These are phyloP conservation scores for Pollicipes pollicipes DNA, from an alignment of 1,140 invertebrate species.

Conservation along the genomic window DNA sequence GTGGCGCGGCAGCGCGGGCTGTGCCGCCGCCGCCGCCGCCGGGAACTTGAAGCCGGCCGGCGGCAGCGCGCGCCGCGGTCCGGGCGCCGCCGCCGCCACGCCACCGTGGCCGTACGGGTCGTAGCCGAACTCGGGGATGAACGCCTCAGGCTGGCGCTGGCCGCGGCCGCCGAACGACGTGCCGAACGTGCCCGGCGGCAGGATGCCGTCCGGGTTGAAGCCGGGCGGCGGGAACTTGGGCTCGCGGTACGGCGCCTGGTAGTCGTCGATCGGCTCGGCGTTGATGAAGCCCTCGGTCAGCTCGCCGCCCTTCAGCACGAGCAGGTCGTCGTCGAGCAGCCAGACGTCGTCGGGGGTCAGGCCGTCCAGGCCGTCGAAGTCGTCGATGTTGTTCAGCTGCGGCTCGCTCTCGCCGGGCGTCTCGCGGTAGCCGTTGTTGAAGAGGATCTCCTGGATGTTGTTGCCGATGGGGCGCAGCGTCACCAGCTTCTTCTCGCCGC, in stretches of 20 bases:
- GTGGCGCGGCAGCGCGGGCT: not conserved
- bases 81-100: no score
- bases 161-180: not conserved
- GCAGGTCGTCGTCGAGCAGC: constrained; percentile 67
- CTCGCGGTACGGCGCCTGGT: constrained; percentile 53
- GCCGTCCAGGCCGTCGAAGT: constrained; percentile 47
- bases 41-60: no score
- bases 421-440: not conserved
- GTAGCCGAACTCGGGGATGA: not conserved
- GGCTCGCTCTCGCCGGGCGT: not conserved
- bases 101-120: not conserved
- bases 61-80: no score
- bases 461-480: constrained; percentile 1
- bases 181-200: constrained; percentile 22
- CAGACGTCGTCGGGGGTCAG: constrained; percentile 68
- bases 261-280: constrained; percentile 58
- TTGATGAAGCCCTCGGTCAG: constrained; percentile 29
- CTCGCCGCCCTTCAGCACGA: constrained; percentile 59
- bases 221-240: constrained; percentile 36
- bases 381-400: not conserved
- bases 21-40: no score
- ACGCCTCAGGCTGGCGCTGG: not conserved
- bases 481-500: not conserved
- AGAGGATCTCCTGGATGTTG: constrained; percentile 4
- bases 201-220: constrained; percentile 47